These are phyloP conservation scores for Uria aalge DNA, from an alignment of 2,113 vertebrate species.

Conservation along the genomic window DNA sequence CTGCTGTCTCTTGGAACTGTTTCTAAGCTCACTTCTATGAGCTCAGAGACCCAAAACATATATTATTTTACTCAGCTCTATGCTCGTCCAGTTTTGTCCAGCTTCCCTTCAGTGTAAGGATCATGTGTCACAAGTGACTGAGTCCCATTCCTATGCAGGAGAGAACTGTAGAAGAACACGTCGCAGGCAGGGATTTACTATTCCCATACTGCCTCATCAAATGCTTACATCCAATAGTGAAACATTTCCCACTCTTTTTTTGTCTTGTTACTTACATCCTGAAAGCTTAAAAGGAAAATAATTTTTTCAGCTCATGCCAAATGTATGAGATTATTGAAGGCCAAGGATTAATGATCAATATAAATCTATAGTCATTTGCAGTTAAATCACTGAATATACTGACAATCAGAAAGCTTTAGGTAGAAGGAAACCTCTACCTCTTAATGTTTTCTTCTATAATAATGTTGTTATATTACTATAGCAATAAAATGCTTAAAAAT, in stretches of 20 bases:
- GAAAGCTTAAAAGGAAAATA: neutral
- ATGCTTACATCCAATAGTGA: neutral
- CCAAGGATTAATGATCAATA: neutral
- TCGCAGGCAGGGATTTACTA: neutral
- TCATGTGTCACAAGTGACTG: neutral
- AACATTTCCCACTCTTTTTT: neutral
- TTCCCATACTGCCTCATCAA: neutral
- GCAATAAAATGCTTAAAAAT: neutral
- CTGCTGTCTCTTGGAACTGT: neutral
- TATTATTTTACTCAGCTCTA: neutral
- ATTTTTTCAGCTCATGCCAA: neutral
- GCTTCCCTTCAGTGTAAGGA: neutral
- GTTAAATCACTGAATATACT: neutral
- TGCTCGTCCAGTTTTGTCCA: neutral
- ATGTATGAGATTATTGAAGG: neutral
- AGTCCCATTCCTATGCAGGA: neutral
- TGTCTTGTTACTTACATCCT: neutral
- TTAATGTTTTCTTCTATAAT: neutral
- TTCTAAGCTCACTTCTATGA: neutral
- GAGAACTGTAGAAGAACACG: neutral
- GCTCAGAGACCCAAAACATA: accelerated
- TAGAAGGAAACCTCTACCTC: neutral
- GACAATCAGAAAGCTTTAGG: neutral
- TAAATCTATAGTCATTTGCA: neutral
- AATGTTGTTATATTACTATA: neutral